These are phyloP conservation scores for Xylocampa areola DNA, from an alignment of 2,888 invertebrate genomes.

Conservation along the genomic window DNA sequence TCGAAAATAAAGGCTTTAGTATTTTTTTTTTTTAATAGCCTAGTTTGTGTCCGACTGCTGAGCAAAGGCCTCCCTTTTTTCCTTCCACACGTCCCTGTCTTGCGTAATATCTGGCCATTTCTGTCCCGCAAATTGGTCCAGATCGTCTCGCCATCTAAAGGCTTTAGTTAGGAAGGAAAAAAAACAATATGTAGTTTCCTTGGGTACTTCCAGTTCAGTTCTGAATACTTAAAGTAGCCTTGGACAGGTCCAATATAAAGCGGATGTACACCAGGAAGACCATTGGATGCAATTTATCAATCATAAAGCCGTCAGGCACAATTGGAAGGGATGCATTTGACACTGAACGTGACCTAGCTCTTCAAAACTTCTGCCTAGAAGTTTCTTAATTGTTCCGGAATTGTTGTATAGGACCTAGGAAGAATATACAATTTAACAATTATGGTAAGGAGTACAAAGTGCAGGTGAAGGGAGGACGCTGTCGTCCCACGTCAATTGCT, in stretches of 20 bases:
- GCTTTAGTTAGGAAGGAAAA: neutral
- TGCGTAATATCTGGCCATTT: too few species aligned
- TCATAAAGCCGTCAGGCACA: constrained; percentile 52
- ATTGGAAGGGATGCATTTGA: constrained; percentile 60
- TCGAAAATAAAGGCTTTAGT: constrained; percentile 21
- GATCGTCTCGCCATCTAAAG: too few species aligned
- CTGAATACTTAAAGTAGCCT: neutral
- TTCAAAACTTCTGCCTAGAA: constrained; percentile 18
- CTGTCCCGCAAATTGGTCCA: too few species aligned
- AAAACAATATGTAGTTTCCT: neutral
- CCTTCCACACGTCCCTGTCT: too few species aligned
- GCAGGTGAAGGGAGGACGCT: constrained; percentile 51
- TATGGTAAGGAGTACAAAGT: constrained; percentile 22
- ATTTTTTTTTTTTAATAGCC: too few species aligned
- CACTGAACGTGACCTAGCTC: constrained; percentile 42
- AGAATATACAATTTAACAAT: constrained; percentile 46
- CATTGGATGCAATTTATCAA: constrained; percentile 66
- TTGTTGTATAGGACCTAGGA: constrained; percentile 6
- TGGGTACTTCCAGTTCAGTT: neutral
- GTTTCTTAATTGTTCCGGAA: constrained; percentile 26
- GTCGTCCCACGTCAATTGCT: constrained; percentile 35
- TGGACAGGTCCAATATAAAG: constrained; percentile 45
- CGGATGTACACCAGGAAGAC: constrained; percentile 64
- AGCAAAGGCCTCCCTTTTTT: too few species aligned
- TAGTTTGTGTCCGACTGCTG: too few species aligned